phyloP scores from a whole-genome alignment of 2,113 vertebrate species.

The Chauna torquata region DNA sequence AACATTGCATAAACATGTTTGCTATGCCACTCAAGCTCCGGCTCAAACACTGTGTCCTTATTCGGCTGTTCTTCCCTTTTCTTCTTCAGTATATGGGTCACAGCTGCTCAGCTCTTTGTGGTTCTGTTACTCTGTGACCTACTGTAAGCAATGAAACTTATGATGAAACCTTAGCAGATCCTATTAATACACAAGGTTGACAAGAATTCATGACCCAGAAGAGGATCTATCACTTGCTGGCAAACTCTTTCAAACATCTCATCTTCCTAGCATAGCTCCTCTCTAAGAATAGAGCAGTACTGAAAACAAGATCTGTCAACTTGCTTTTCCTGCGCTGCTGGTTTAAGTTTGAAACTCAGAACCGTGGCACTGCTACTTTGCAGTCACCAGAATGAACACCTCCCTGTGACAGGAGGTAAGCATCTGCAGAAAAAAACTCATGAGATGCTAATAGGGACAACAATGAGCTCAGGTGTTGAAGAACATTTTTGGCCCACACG shows the following conservation, averaged over 20 bases:
- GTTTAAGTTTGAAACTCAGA: neutral
- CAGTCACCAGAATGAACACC: neutral
- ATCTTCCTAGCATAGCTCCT: conserved; percentile 18
- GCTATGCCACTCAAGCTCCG: neutral
- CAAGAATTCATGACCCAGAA: conserved; percentile 36
- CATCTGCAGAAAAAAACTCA: neutral
- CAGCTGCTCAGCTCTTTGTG: conserved; percentile 32
- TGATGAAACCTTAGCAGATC: neutral
- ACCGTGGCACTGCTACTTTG: rapidly evolving
- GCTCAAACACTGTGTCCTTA: neutral
- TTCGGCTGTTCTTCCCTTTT: neutral
- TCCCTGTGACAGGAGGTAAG: neutral
- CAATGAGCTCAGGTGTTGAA: neutral
- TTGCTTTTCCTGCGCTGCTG: neutral
- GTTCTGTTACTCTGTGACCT: neutral
- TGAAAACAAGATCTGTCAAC: conserved; percentile 34
- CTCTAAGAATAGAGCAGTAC: conserved; percentile 51
- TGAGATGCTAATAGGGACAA: neutral
- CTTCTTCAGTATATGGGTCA: conserved; percentile 34
- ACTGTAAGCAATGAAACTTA: neutral
- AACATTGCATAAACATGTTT: neutral
- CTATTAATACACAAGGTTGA: conserved; percentile 59
- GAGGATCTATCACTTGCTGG: conserved; percentile 30
- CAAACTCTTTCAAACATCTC: neutral
- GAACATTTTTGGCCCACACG: neutral